Evolutionary conservation across 2,888 invertebrate species (phyloP).

Genomic region (Alviniconcha strummeri): DNA sequence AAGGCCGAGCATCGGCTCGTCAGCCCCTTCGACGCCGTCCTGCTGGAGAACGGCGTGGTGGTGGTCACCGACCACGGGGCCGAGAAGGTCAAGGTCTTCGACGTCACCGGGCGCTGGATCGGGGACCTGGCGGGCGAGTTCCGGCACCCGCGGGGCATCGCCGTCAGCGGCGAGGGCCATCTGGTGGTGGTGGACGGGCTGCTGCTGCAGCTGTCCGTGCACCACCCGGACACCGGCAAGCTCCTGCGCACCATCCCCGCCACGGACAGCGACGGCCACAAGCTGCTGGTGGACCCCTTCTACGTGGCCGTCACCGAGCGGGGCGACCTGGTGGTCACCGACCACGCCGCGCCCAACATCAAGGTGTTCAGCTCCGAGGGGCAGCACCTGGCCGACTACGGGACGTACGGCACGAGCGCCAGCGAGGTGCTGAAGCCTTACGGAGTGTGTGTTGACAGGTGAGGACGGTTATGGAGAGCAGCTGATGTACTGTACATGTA

Average conservation of each 20-base stretch:
- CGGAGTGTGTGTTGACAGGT: constrained; percentile 62
- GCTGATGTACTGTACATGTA: too few relatives aligned
- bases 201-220: constrained; percentile 57
- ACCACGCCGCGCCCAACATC: constrained; percentile 67
- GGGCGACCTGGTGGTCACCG: constrained; percentile 65
- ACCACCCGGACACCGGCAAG: constrained; percentile 54
- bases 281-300: constrained; percentile 65
- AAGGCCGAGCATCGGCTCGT: constrained; percentile 53
- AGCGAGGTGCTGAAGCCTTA: constrained; percentile 65
- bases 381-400: constrained; percentile 55
- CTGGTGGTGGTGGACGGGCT: constrained; percentile 65
- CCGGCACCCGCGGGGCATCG: constrained; percentile 67
- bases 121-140: constrained; percentile 56
- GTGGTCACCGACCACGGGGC: constrained; percentile 66
- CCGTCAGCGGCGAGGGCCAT: constrained; percentile 59
- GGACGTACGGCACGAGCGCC: constrained; percentile 58
- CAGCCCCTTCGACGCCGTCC: constrained; percentile 66
- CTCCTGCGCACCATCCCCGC: constrained; percentile 50
- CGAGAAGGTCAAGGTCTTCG: constrained; percentile 64
- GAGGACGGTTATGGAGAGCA: neutral
- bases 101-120: constrained; percentile 51
- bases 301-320: constrained; percentile 62
- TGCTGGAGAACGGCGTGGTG: constrained; percentile 59
- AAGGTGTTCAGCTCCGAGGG: constrained; percentile 52
- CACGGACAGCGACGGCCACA: constrained; percentile 44